A percentile compares a stretch with the other conserved stretches of the same genome.
Conservation (phyloP, 2,888 invertebrate species). For the Podotricha telesiphe region DNA sequence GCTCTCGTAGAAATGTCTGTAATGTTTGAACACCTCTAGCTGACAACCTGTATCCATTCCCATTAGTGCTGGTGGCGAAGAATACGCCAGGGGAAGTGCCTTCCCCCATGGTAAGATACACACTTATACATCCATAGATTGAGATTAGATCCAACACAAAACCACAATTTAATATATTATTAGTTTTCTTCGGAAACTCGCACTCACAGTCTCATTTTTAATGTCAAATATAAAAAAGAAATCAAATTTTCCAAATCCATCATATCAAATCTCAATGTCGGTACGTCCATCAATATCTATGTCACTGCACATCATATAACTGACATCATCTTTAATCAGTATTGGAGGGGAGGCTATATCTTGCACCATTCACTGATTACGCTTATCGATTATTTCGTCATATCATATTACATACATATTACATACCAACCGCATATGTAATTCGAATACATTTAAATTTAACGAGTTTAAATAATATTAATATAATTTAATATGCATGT, state of each 20-base stretch:
- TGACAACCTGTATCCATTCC: constrained; percentile 83
- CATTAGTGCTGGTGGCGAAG: constrained; percentile 73
- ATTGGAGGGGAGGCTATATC: constrained; percentile 9
- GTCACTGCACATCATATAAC: constrained; percentile 24
- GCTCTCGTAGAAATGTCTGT: constrained; percentile 85
- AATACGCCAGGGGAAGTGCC: constrained; percentile 64
- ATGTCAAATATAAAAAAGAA: not conserved
- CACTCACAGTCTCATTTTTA: constrained; percentile 11
- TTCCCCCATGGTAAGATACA: constrained; percentile 57
- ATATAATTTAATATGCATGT: not conserved
- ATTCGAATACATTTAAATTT: constrained; percentile 5
- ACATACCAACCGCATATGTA: not conserved
- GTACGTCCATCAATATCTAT: constrained; percentile 8
- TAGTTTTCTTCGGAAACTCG: no score
- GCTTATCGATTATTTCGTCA: constrained; percentile 19
- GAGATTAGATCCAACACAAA: no score
- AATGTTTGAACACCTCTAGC: constrained; percentile 85
- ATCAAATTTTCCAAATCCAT: not conserved
- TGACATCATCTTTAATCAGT: constrained; percentile 20
- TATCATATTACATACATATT: constrained; percentile 5
- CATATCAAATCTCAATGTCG: not conserved
- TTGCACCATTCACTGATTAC: constrained; percentile 22
- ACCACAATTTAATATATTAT: no score
- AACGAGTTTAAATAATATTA: constrained; percentile 2
- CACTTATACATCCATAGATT: not conserved